A percentile compares a stretch with the other conserved stretches of the same genome.
These are phyloP conservation scores for Chloroceryle inda DNA, from an alignment of 2,797 vertebrate species.

Conservation along the genomic window DNA sequence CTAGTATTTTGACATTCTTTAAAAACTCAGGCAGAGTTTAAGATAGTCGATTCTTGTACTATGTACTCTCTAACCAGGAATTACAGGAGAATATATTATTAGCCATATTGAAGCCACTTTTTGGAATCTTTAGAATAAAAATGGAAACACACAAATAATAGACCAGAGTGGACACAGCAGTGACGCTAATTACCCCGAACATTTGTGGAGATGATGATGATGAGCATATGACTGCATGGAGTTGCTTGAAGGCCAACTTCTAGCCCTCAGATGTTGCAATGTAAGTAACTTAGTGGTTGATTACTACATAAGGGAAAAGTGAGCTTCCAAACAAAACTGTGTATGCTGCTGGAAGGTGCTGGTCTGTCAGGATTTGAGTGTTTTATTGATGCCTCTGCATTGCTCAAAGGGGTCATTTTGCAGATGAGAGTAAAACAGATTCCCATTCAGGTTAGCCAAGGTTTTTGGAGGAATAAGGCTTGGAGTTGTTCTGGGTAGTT, in stretches of 20 bases:
- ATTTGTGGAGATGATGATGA: background rate
- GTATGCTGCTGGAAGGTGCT: background rate
- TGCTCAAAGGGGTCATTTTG: background rate
- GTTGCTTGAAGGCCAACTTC: background rate
- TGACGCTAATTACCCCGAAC: background rate
- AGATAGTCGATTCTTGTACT: background rate
- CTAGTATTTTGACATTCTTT: background rate
- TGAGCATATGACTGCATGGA: background rate
- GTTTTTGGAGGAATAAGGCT: background rate
- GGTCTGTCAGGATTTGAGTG: background rate
- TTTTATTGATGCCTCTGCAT: background rate
- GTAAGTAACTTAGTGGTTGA: background rate
- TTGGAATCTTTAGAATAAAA: background rate
- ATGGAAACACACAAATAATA: rapidly evolving
- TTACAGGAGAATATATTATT: background rate
- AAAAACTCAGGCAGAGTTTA: background rate
- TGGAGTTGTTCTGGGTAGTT: background rate
- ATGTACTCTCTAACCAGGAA: background rate
- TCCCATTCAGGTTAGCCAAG: background rate
- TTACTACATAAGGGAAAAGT: background rate
- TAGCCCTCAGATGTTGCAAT: background rate
- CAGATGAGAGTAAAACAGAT: background rate
- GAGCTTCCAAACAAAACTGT: background rate
- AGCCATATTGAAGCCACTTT: background rate
- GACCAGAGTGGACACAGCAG: rapidly evolving